phyloP scores from a whole-genome alignment of 2,888 invertebrate genomes.

The Resseliella maxima region DNA sequence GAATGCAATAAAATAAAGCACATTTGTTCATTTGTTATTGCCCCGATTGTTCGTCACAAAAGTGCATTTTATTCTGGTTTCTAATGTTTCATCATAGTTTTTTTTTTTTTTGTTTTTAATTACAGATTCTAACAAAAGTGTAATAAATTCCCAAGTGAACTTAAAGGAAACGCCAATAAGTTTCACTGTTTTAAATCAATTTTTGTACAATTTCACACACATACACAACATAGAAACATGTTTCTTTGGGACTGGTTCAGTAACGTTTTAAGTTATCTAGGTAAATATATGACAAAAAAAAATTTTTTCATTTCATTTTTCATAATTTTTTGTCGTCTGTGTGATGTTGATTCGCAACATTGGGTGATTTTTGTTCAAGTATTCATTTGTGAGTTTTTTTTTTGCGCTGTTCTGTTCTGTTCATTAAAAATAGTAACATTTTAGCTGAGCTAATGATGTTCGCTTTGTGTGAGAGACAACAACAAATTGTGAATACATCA shows the following conservation, averaged over 20 bases:
- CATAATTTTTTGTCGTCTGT: background rate
- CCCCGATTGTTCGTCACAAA: background rate
- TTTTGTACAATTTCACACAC: conserved; percentile 31
- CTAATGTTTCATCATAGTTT: background rate
- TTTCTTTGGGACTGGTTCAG: conserved; percentile 97
- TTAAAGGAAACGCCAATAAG: background rate
- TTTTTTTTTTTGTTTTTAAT: background rate
- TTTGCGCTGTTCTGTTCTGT: background rate
- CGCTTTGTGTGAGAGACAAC: background rate
- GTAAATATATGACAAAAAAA: conserved; percentile 71
- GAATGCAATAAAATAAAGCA: background rate
- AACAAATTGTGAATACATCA: background rate
- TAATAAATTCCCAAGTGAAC: conserved; percentile 30
- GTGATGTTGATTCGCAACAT: background rate
- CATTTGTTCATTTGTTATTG: background rate
- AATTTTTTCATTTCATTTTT: background rate
- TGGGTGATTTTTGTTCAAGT: background rate
- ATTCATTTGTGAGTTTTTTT: background rate
- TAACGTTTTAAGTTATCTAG: conserved; percentile 92
- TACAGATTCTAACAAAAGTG: background rate
- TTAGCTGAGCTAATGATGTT: background rate
- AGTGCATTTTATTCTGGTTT: background rate
- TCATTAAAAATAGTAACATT: conserved; percentile 33
- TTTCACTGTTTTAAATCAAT: background rate
- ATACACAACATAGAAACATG: conserved; percentile 69